These are phyloP conservation scores for Mastacembelus armatus DNA, from an alignment of 2,797 vertebrate genomes.

Conservation along the genomic window DNA sequence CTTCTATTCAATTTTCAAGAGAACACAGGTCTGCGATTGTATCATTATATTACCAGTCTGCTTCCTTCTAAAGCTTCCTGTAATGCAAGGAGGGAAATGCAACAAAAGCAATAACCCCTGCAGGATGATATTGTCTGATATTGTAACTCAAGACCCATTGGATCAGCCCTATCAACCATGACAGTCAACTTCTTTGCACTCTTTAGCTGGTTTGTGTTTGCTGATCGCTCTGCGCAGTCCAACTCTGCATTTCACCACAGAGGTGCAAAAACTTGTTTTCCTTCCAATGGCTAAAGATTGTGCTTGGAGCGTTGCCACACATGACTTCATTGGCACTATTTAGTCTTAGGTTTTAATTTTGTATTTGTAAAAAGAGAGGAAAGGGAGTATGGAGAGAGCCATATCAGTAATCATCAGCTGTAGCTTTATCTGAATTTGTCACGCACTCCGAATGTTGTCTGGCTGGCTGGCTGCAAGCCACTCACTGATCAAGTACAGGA, in stretches of 20 bases:
- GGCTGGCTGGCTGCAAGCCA: slow-evolving; percentile 60
- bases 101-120: slow-evolving; percentile 27
- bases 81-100: slow-evolving; percentile 33
- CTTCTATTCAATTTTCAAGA: neutral
- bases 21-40: neutral
- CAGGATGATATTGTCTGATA: slow-evolving; percentile 24
- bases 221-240: slow-evolving; percentile 15
- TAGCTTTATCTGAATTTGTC: slow-evolving; percentile 73
- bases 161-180: slow-evolving; percentile 1
- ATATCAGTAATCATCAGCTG: slow-evolving; percentile 67
- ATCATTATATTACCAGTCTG: slow-evolving; percentile 2
- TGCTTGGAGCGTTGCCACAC: slow-evolving; percentile 42
- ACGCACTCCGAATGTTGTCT: slow-evolving; percentile 56
- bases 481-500: slow-evolving; percentile 73
- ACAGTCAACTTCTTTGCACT: slow-evolving; percentile 6
- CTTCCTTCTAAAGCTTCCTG: slow-evolving; percentile 32
- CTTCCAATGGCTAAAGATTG: slow-evolving; percentile 26
- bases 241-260: neutral
- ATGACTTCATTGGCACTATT: slow-evolving; percentile 38
- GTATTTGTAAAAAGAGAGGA: slow-evolving; percentile 4
- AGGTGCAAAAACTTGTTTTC: slow-evolving; percentile 27
- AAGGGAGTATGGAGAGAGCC: slow-evolving; percentile 6
- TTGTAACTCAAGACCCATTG: slow-evolving; percentile 14
- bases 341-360: slow-evolving; percentile 42
- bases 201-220: slow-evolving; percentile 14